Base-by-base conservation (phyloP, 2,113 vertebrate genomes). In the Athene cunicularia region DNA sequence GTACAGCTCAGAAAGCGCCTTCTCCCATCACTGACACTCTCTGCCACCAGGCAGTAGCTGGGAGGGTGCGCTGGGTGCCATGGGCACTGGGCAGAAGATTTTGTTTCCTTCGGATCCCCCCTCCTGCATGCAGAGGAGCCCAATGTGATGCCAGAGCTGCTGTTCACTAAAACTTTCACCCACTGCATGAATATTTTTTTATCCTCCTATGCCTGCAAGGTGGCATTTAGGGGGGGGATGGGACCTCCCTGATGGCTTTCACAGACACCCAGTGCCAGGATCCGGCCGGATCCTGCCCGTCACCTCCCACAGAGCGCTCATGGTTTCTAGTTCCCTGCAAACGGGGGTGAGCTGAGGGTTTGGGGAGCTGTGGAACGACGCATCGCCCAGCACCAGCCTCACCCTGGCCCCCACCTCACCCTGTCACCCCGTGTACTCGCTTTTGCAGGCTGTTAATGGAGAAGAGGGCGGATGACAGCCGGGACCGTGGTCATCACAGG, bases 401-500 rank as follows among this genome's bases (percentile, higher is more conserved):
- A 32, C 30, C 20, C 71, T 0, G 1, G 6, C 4, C 32, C 49
- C 47, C 32, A 2, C 11, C 3, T 0, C 35, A 28, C 13, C 43
- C 39, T 5, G 0, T 87, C 55, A 90, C 14, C 15, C 62, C 1
- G 0, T 33, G 58, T 16, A 0, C 83, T 96, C 2, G 13, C 14
- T 97, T 79, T 97, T 95, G 45, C 97, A 98, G 98, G 98, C 91
- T 97, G 98, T 99, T 99, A 98, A 99, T 99, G 99, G 99, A 99
- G 99, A 99, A 98, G 97, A 98, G 99, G 99, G 99, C 99, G 99
- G 99, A 99, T 99, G 99, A 99, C 99, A 99, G 99, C 99, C 98
- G 99, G 99, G 98, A 99, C 99, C 23, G 99, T 99, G 99, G 99
- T 99, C 97, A 99, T 99, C 99, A 99, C 99, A 97, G 99, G 99